Base-by-base conservation (phyloP, 2,888 invertebrate species). In the Drosophila fungiperda region DNA sequence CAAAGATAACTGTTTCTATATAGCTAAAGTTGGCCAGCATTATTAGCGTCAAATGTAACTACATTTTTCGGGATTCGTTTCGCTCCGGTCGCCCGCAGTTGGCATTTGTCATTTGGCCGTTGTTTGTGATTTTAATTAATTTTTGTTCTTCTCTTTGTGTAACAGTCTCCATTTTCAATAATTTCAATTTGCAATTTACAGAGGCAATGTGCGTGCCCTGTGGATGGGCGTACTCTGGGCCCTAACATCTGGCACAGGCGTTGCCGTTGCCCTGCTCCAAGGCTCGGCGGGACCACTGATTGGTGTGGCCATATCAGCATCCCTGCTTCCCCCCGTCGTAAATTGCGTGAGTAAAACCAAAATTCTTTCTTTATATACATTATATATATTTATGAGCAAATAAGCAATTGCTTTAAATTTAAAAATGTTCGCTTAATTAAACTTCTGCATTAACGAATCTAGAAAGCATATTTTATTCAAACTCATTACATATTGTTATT, bases 231-330 rank as follows among this genome's bases (percentile, higher is more conserved):
- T 96, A 0, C 92, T 96, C 11, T 96, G 96, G 96, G 96, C 96
- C 8, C 90, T 96, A 63, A 96, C 96, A 33, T 96, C 96, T 12
- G 96, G 96, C 17, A 96, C 96, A 8, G 97, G 97, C 11, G 97
- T 97, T 17, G 97, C 97, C 2, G 94, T 97, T 26, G 97, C 97
- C n/a, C 94, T 97, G 61, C 94, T 97, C 0, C 97, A 97, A 90
- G 97, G 97, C 40, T 97, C 97, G 90, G 96, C 96, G 48, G 97
- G 97, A 0, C 97, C 97, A 0, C 93, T 97, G 57, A 97, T 97
- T 76, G 97, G 97, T 68, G 97, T 97, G 61, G 97, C 97, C n/a
- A 97, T 97, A 91, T 97, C 97, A 23, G 97, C 97, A 0, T 97
- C 97, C 0, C 93, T 97, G 60, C 92, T 97, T 69, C 97, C 97